These are phyloP conservation scores for Clupea harengus DNA, from an alignment of 2,113 vertebrate species.

Conservation along the genomic window DNA sequence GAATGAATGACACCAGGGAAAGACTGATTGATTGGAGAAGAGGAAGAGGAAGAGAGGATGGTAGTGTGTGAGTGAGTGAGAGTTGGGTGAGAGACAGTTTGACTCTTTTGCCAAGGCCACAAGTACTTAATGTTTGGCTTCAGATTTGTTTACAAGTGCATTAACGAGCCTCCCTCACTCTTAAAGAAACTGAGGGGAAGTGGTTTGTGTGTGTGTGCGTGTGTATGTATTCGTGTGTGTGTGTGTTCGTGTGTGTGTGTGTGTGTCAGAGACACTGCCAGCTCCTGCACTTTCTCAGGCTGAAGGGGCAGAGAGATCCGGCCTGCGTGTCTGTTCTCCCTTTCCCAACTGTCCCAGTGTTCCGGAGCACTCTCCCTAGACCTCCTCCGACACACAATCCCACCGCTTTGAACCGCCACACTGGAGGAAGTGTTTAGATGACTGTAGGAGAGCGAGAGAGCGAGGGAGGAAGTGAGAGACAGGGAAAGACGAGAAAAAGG, in stretches of 20 bases:
- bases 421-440: background rate
- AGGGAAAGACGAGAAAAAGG: background rate
- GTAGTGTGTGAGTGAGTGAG: background rate
- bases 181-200: background rate
- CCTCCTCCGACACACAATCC: conserved; percentile 16
- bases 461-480: conserved; percentile 2
- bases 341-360: background rate
- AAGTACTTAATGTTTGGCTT: conserved; percentile 4
- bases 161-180: conserved; percentile 5
- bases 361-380: background rate
- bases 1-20: background rate
- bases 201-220: background rate
- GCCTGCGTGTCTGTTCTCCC: background rate
- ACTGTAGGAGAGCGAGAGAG: background rate
- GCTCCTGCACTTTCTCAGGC: conserved; percentile 27
- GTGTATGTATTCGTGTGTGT: conserved; percentile 1
- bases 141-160: conserved; percentile 34
- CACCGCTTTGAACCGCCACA: background rate
- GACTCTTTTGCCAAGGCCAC: background rate
- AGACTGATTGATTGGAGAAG: background rate
- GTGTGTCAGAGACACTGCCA: conserved; percentile 32
- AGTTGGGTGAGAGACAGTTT: background rate
- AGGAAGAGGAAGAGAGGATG: background rate
- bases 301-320: background rate
- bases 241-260: conserved; percentile 23